phyloP scores from a whole-genome alignment of 2,888 invertebrate genomes.

The Rhagophthalmus giganteus region DNA sequence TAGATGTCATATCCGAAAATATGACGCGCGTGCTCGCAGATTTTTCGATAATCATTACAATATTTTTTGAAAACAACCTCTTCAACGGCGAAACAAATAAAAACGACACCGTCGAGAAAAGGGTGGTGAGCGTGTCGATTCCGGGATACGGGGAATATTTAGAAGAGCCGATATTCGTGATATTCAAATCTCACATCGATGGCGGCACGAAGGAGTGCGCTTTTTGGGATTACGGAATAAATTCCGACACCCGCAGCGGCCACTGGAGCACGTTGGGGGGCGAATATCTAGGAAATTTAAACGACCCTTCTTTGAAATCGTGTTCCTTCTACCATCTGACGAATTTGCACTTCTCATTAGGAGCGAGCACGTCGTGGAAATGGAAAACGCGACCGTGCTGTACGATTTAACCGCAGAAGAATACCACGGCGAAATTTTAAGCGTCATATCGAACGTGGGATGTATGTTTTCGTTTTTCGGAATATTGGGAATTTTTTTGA shows the following conservation, averaged over 20 bases:
- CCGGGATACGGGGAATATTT: slow-evolving; percentile 62
- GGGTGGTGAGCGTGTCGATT: slow-evolving; percentile 63
- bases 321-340: slow-evolving; percentile 48
- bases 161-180: slow-evolving; percentile 59
- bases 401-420: slow-evolving; percentile 42
- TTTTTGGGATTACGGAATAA: slow-evolving; percentile 60
- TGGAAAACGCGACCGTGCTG: slow-evolving; percentile 26
- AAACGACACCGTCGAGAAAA: slow-evolving; percentile 48
- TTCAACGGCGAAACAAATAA: slow-evolving; percentile 42
- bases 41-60: slow-evolving; percentile 40
- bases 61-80: slow-evolving; percentile 47
- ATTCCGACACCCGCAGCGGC: slow-evolving; percentile 47
- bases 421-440: slow-evolving; percentile 56
- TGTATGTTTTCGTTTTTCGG: slow-evolving; percentile 60
- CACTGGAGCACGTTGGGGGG: slow-evolving; percentile 64
- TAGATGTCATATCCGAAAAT: slow-evolving; percentile 35
- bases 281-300: slow-evolving; percentile 47
- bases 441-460: slow-evolving; percentile 59
- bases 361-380: slow-evolving; percentile 29
- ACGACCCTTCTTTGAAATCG: slow-evolving; percentile 42
- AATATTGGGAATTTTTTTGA: slow-evolving; percentile 58
- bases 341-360: slow-evolving; percentile 54
- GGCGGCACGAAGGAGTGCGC: slow-evolving; percentile 55
- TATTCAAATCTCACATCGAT: slow-evolving; percentile 53
- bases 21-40: slow-evolving; percentile 29